Evolutionary conservation across 1,140 invertebrate genomes (phyloP), one percentile per base, ranked within the genome.

Genomic region (Mactra quadrangularis): DNA sequence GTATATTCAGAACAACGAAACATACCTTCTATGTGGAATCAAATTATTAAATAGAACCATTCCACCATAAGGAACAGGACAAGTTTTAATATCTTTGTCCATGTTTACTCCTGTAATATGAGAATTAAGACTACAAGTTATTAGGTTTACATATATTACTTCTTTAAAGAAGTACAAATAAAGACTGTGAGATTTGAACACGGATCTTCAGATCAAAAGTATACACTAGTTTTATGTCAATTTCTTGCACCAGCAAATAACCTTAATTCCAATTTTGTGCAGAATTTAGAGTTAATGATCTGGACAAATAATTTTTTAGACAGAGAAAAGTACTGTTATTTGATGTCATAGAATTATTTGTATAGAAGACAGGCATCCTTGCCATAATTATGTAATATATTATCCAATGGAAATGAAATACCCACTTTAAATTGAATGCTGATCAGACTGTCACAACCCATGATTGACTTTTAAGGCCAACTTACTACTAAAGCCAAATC

Each of bases 11-110:
- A n/a, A n/a, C n/a, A n/a, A n/a, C n/a, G n/a, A n/a, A n/a, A n/a
- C n/a, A n/a, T 83, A 89, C 88, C 88, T 90, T 74, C 90, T 77
- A 57, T 91, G 90, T 17, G 90, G 89, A 50, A 89, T 89, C 35
- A 89, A 53, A 64, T 91, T 90, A 64, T 90, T 90, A 50, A 91
- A 84, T 0, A 91, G 77, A 22, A 91, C 71, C 74, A 91, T 82
- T 3, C 89, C 86, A 0, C 90, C 90, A 70, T 85, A 89, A 17
- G 76, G 82, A 1, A 91, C 82, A 25, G 75, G 78, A 45, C 82
- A 85, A 9, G 87, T 87, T 41, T 81, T 74, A 9, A 87, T 72
- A 47, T 89, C 88, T 60, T 78, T 86, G 35, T 87, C 75, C 27
- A 89, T 41, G 45, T 89, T 83, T 1, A 88, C 78, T 64, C 79